Percentiles rank a stretch among this genome's conserved stretches.
Evolutionary conservation across 2,797 vertebrate genomes (phyloP).

Genomic region (Geotrypetes seraphini): DNA sequence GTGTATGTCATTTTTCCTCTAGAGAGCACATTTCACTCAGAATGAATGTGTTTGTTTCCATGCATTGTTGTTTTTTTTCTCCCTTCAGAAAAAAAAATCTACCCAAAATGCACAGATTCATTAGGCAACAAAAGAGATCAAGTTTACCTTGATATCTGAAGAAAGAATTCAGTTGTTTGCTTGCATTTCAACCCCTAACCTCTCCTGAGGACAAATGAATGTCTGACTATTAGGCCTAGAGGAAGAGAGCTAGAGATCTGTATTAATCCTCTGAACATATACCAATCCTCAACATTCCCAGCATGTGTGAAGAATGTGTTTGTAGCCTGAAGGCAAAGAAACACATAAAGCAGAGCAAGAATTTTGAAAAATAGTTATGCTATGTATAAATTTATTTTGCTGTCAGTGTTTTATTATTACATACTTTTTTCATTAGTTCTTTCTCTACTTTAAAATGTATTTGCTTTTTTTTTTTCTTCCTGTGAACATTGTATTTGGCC

Average conservation of each 20-base stretch:
- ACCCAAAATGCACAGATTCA: conserved; percentile 38
- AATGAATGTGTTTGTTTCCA: conserved; percentile 39
- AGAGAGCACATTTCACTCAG: conserved; percentile 56
- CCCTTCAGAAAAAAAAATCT: conserved; percentile 10
- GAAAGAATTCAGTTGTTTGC: conserved; percentile 57
- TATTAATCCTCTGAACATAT: conserved; percentile 64
- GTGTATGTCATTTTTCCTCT: conserved; percentile 63
- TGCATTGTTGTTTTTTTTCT: conserved; percentile 39
- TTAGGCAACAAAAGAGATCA: conserved; percentile 44
- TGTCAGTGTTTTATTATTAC: conserved; percentile 48
- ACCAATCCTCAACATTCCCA: conserved; percentile 54
- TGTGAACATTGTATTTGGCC: no score
- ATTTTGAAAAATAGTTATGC: conserved; percentile 63
- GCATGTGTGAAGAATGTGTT: conserved; percentile 66
- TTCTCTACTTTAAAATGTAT: conserved; percentile 3
- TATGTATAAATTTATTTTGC: conserved; percentile 64
- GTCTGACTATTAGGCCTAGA: conserved; percentile 49
- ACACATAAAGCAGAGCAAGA: conserved; percentile 56
- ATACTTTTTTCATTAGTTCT: conserved; percentile 44
- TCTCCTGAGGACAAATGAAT: conserved; percentile 62
- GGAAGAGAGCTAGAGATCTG: conserved; percentile 47
- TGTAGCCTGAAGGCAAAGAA: conserved; percentile 60
- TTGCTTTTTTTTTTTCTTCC: no score
- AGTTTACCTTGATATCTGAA: conserved; percentile 39
- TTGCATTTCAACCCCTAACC: conserved; percentile 60